These are phyloP conservation scores for Eustalomyia histrio DNA, from an alignment of 2,888 invertebrate species.

Conservation along the genomic window DNA sequence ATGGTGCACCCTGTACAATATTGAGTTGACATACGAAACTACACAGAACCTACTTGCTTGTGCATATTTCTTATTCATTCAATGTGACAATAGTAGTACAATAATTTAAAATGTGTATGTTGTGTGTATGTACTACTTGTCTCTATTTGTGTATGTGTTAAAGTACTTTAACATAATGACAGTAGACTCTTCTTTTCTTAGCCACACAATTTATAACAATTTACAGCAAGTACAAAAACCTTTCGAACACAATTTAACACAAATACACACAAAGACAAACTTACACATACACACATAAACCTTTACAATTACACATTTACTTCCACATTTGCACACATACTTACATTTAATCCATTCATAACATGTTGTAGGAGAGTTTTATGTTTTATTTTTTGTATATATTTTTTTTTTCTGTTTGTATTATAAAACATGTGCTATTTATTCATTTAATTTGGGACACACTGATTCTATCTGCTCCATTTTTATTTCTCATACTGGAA, in stretches of 20 bases:
- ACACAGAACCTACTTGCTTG: no score
- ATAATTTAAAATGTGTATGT: constrained; percentile 10
- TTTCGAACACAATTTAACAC: no score
- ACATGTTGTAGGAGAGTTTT: neutral
- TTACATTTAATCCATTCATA: neutral
- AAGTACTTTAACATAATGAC: constrained; percentile 21
- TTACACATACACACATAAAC: neutral
- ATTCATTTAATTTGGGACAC: constrained; percentile 8
- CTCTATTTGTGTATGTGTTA: neutral
- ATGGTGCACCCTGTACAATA: no score
- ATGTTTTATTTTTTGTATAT: neutral
- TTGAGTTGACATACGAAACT: no score
- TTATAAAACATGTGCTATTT: constrained; percentile 7
- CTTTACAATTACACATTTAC: neutral
- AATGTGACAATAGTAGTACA: neutral
- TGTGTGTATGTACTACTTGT: neutral
- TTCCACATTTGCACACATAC: constrained; percentile 25
- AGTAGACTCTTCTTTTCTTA: constrained; percentile 2
- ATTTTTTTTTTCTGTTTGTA: neutral
- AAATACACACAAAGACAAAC: neutral
- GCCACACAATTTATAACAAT: neutral
- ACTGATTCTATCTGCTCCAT: neutral
- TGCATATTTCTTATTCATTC: no score
- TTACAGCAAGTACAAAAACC: no score
- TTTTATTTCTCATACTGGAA: neutral